Evolutionary conservation across 2,797 vertebrate species (phyloP).

Genomic region (Sciurus vulgaris): DNA sequence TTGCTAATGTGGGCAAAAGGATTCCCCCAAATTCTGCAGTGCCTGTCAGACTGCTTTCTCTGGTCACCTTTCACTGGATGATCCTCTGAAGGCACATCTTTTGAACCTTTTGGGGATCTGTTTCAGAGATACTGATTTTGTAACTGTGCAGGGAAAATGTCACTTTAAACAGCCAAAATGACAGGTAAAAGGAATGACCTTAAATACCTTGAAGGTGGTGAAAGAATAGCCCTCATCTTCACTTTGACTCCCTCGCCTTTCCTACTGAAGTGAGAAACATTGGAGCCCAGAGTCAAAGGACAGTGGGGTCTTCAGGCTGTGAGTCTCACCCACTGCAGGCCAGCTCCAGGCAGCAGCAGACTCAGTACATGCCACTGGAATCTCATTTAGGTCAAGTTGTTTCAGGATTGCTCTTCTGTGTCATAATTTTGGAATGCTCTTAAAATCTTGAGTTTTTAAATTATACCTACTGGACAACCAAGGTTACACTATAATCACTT

Average conservation of each 20-base stretch:
- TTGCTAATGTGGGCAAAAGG: constrained; percentile 20
- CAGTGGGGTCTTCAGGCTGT: rapidly evolving
- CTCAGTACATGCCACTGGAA: neutral
- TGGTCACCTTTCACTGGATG: neutral
- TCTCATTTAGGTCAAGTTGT: neutral
- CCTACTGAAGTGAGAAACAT: neutral
- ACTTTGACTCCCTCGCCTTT: neutral
- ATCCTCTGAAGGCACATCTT: neutral
- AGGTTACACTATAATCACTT: neutral
- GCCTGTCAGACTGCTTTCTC: constrained; percentile 75
- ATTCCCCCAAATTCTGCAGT: constrained; percentile 74
- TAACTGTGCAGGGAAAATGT: neutral
- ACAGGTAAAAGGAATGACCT: neutral
- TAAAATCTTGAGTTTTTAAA: neutral
- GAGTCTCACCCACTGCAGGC: rapidly evolving
- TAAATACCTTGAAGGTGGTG: too few relatives aligned
- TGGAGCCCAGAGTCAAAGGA: neutral
- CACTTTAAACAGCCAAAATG: neutral
- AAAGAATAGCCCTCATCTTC: neutral
- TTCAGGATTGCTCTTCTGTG: neutral
- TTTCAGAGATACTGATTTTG: neutral
- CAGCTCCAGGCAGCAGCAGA: neutral
- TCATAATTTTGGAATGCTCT: neutral
- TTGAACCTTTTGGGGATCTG: neutral
- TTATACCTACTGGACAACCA: neutral